phyloP scores from a whole-genome alignment of 2,113 vertebrate species.

The Calcarius ornatus region DNA sequence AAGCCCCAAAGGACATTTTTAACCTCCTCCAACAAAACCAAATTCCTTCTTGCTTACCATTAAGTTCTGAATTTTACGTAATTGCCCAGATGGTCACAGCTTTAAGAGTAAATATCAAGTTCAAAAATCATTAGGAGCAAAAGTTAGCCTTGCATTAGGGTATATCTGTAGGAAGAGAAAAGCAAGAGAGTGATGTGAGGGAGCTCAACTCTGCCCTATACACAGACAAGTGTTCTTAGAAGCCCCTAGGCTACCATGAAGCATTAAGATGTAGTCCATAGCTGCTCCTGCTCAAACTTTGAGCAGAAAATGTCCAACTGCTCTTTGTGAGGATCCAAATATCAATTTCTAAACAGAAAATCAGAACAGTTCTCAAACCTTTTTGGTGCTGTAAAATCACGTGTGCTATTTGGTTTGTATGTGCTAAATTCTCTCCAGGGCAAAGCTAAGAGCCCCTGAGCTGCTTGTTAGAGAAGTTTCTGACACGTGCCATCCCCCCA shows the following conservation, averaged over 20 bases:
- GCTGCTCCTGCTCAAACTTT: background rate
- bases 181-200: background rate
- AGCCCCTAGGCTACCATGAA: background rate
- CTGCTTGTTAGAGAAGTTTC: background rate
- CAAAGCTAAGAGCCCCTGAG: background rate
- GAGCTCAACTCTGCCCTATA: background rate
- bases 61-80: background rate
- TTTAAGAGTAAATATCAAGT: background rate
- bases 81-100: background rate
- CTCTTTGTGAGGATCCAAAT: background rate
- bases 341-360: background rate
- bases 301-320: background rate
- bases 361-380: background rate
- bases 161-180: background rate
- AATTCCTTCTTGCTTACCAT: background rate
- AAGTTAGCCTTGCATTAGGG: background rate
- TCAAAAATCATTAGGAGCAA: background rate
- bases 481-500: background rate
- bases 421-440: background rate
- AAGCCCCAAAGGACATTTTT: background rate
- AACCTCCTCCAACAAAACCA: background rate
- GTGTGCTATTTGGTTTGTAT: background rate
- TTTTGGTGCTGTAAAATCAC: background rate
- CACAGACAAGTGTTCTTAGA: background rate
- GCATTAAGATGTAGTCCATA: background rate